Percentiles rank a stretch among this genome's conserved stretches.
Evolutionary conservation across 1,140 invertebrate genomes (phyloP).

Genomic region (Cyrtorhinus lividipennis): DNA sequence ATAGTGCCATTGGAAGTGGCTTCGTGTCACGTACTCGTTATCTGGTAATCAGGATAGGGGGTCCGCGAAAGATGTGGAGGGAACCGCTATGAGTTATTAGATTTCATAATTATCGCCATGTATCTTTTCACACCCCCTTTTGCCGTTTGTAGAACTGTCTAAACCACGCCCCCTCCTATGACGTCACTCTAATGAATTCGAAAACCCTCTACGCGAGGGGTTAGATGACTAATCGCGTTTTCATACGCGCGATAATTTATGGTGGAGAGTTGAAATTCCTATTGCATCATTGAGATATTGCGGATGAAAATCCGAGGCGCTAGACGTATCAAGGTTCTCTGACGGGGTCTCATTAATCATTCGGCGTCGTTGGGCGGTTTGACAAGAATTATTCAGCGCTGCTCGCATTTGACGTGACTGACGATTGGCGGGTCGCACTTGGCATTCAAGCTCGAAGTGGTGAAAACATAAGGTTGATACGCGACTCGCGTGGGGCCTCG

Average conservation of each 20-base stretch:
- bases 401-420: background rate
- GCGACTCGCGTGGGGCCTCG: too few species aligned
- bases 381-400: background rate
- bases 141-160: background rate
- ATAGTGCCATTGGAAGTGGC: too few species aligned
- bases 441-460: too few species aligned
- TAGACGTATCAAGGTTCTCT: slow-evolving; percentile 4
- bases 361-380: background rate
- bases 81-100: slow-evolving; percentile 3
- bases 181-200: slow-evolving; percentile 9
- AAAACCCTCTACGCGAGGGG: background rate
- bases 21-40: background rate
- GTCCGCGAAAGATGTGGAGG: background rate
- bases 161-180: background rate
- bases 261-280: background rate
- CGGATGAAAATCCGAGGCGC: slow-evolving; percentile 2
- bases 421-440: background rate
- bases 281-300: slow-evolving; percentile 8
- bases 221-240: background rate
- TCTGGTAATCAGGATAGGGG: slow-evolving; percentile 4
- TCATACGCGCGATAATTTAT: background rate
- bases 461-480: too few species aligned
- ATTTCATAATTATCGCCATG: slow-evolving; percentile 15
- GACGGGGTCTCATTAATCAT: background rate
- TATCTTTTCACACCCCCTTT: slow-evolving; percentile 11